A percentile compares a stretch with the other conserved stretches of the same genome.
phyloP scores from a whole-genome alignment of 2,888 invertebrate species.

The Tachina grossa region DNA sequence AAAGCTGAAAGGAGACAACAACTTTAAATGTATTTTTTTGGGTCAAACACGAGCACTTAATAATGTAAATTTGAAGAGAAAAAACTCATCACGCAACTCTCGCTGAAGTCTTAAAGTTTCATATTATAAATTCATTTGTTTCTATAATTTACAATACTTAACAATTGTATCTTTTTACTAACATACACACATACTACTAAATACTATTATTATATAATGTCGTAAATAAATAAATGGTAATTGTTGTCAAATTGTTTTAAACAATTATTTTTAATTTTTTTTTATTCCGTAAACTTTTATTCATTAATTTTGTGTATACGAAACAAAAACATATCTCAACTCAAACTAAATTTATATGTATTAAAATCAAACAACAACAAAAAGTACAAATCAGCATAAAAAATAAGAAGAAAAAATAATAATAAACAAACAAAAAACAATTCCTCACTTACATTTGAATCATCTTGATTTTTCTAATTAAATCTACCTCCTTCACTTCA shows the following conservation, averaged over 20 bases:
- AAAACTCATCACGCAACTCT: conserved; percentile 11
- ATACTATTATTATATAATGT: conserved; percentile 20
- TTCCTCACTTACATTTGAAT: conserved; percentile 61
- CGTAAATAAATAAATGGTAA: conserved; percentile 58
- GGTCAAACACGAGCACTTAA: neutral
- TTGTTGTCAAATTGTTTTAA: conserved; percentile 55
- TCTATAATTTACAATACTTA: conserved; percentile 33
- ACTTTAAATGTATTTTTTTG: too few relatives aligned
- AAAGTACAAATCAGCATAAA: conserved; percentile 28
- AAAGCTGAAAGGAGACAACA: neutral
- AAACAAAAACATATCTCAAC: conserved; percentile 39
- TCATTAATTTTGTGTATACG: conserved; percentile 34
- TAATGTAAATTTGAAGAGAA: neutral
- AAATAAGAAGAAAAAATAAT: conserved; percentile 30
- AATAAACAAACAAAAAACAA: conserved; percentile 36
- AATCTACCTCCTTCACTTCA: conserved; percentile 57
- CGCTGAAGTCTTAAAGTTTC: conserved; percentile 1
- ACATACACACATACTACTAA: conserved; percentile 35
- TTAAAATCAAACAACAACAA: conserved; percentile 19
- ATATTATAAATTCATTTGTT: conserved; percentile 18
- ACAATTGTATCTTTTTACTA: conserved; percentile 53
- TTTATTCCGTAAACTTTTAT: conserved; percentile 33
- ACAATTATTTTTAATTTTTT: conserved; percentile 31
- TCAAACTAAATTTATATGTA: conserved; percentile 51
- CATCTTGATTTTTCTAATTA: conserved; percentile 62